These are phyloP conservation scores for Psittacara wagleri DNA, from an alignment of 2,113 vertebrate genomes.

Conservation along the genomic window DNA sequence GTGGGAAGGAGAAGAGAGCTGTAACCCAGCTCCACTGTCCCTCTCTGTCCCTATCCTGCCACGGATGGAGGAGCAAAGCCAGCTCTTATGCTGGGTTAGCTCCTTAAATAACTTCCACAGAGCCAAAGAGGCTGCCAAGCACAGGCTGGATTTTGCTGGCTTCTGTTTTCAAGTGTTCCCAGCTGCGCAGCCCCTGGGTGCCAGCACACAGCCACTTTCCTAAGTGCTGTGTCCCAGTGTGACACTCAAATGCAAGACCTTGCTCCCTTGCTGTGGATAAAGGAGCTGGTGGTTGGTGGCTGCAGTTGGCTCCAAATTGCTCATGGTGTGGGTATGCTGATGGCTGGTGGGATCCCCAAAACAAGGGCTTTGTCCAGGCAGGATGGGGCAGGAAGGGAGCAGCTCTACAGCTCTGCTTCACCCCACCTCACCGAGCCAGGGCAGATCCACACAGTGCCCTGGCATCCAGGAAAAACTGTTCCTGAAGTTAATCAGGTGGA, in stretches of 20 bases:
- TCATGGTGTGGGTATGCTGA: background rate
- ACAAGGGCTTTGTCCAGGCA: background rate
- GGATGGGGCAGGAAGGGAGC: background rate
- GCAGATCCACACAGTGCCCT: rapidly evolving
- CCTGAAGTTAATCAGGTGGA: background rate
- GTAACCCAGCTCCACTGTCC: background rate
- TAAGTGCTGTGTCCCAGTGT: background rate
- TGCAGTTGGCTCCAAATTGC: background rate
- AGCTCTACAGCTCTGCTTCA: background rate
- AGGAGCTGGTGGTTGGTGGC: background rate
- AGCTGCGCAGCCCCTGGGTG: background rate
- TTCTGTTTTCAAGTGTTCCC: conserved; percentile 15
- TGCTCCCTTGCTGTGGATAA: background rate
- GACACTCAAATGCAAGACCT: background rate
- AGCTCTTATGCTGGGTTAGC: background rate
- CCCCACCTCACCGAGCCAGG: rapidly evolving
- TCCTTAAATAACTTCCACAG: background rate
- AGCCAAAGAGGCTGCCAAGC: background rate
- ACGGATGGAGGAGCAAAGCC: background rate
- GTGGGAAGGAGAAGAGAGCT: background rate
- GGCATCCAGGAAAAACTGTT: background rate
- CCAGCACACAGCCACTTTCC: background rate
- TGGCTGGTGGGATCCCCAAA: background rate
- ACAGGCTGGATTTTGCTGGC: background rate
- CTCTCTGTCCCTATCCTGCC: background rate